phyloP scores from a whole-genome alignment of 2,113 vertebrate genomes.

The Pachycephala philippinensis region DNA sequence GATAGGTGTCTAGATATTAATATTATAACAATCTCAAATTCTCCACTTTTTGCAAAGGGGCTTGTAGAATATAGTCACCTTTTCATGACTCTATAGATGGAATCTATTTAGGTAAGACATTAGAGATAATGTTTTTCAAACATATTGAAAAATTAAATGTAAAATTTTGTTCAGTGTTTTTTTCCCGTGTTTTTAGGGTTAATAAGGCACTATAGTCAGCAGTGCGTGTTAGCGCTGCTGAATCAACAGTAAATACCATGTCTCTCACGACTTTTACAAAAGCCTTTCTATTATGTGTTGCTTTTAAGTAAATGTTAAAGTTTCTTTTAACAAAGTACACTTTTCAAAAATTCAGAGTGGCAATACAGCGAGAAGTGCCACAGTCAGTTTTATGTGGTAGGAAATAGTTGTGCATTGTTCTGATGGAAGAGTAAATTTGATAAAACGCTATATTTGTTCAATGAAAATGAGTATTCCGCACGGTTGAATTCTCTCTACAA shows the following conservation, averaged over 20 bases:
- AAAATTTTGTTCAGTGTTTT: not conserved
- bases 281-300: not conserved
- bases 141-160: not conserved
- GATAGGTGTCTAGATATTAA: not conserved
- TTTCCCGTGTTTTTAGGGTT: not conserved
- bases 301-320: not conserved
- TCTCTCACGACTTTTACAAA: not conserved
- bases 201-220: not conserved
- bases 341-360: not conserved
- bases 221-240: not conserved
- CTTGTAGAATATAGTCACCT: not conserved
- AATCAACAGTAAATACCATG: not conserved
- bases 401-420: not conserved
- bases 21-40: not conserved
- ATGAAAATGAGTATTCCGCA: slow-evolving; percentile 38
- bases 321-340: not conserved
- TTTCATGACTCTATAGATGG: not conserved
- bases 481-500: slow-evolving; percentile 45
- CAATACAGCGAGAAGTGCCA: not conserved
- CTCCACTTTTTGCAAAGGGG: not conserved
- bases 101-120: not conserved
- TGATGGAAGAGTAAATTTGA: not conserved
- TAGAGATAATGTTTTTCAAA: not conserved
- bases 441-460: slow-evolving; percentile 29
- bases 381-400: not conserved